Evolutionary conservation across 2,888 invertebrate species (phyloP), one percentile per base, ranked within the genome.

Genomic region (Meteorus colon): DNA sequence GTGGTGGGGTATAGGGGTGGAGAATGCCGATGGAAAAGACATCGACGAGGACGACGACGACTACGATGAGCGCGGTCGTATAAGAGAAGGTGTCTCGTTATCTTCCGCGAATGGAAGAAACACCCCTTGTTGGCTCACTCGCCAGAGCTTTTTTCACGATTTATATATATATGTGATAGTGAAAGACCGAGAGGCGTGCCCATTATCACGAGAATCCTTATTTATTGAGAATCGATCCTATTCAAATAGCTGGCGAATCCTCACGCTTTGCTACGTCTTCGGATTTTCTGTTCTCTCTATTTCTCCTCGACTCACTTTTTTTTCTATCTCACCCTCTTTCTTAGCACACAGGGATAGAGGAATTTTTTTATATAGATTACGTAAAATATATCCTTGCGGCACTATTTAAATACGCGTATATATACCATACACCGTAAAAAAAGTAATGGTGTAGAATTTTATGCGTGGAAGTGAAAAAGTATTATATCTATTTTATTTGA

Each of bases 211-310:
- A 81, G 83, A 85, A 86, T 86, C 85, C 85, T 86, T 85, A 86
- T 86, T 86, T 86, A 86, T 86, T 85, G 85, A 79, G 82, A 85
- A 86, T 86, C 86, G 86, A 86, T 86, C 85, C 85, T 84, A 86
- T 86, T 86, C 86, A 86, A 86, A 86, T 86, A 82, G 79, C 75
- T 60, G 75, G 19, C 74, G 75, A 76, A 74, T 76, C 72, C 75
- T 68, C 69, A 78, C 82, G 10, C 19, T 79, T 75, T 78, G 75
- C 77, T 76, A 72, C 75, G 63, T 68, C 73, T 66, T 74, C 60
- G 70, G 37, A 70, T 77, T 74, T 74, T 45, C 70, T 60, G n/a
- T 70, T 66, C 19, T 31, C 41, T 8, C 29, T 4, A 6, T 55
- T 59, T 51, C 55, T 51, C 67, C 24, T 66, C 66, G 51, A 73